These are phyloP conservation scores for Heteromyza rotundicornis DNA, from an alignment of 2,888 invertebrate species.

Conservation along the genomic window DNA sequence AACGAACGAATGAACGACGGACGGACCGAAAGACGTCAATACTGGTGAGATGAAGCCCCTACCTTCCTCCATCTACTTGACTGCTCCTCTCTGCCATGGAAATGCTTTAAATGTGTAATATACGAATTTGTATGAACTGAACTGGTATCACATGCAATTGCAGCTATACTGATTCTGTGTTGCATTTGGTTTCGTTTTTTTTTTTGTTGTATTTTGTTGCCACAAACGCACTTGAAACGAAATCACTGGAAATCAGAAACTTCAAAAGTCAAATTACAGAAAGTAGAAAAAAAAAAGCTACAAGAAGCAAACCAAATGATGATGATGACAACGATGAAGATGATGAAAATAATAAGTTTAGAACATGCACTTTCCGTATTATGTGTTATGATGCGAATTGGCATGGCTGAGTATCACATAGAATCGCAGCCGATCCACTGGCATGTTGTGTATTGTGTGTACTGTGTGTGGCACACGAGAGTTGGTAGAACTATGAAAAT, in stretches of 20 bases:
- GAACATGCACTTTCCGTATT: not conserved
- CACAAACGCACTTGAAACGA: not conserved
- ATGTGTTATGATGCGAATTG: slow-evolving; percentile 23
- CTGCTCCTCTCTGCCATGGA: slow-evolving; percentile 1
- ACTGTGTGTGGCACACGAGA: not conserved
- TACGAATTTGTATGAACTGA: not conserved
- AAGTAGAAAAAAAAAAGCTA: not conserved
- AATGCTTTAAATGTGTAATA: not conserved
- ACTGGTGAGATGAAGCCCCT: not conserved
- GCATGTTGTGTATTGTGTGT: not conserved
- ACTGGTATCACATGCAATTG: slow-evolving; percentile 19
- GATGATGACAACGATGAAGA: not conserved
- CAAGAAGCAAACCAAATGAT: not conserved
- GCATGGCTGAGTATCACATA: slow-evolving; percentile 23
- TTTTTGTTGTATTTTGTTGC: not conserved
- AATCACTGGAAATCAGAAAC: slow-evolving; percentile 4
- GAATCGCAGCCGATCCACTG: not conserved
- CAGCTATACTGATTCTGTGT: slow-evolving; percentile 5
- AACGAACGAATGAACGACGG: slow-evolving; percentile 1
- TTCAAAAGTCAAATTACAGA: slow-evolving; percentile 6
- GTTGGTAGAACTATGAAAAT: slow-evolving; percentile 9
- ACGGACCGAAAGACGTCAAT: slow-evolving; percentile 4
- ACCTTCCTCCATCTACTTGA: not conserved
- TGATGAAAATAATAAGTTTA: slow-evolving; percentile 3
- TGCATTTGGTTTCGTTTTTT: slow-evolving; percentile 12